A percentile compares a stretch with the other conserved stretches of the same genome.
These are phyloP conservation scores for Narcine bancroftii DNA, from an alignment of 2,113 vertebrate species.

Conservation along the genomic window DNA sequence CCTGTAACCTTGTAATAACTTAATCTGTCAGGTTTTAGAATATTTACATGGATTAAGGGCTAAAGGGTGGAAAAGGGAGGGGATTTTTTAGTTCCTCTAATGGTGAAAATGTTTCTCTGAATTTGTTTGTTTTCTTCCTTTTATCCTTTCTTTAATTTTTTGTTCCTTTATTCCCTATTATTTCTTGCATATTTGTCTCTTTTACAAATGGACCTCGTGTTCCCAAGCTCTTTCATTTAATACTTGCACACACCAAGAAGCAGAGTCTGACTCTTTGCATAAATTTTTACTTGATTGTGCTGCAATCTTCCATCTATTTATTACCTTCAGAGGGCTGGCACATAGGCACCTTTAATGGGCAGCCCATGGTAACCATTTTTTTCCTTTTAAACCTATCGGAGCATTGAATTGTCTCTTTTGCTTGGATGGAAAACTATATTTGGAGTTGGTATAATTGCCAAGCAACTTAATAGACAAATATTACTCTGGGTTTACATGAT, in stretches of 20 bases:
- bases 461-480: background rate
- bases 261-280: background rate
- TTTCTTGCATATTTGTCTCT: background rate
- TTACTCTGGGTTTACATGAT: background rate
- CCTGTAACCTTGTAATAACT: background rate
- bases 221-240: background rate
- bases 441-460: background rate
- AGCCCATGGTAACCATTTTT: background rate
- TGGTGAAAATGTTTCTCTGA: background rate
- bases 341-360: background rate
- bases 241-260: background rate
- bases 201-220: background rate
- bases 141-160: background rate
- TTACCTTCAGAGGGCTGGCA: background rate
- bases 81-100: background rate
- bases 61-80: background rate
- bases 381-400: background rate
- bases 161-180: background rate
- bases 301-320: background rate
- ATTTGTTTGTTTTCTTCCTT: background rate
- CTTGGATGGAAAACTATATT: background rate
- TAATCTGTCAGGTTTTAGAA: background rate
- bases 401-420: background rate
- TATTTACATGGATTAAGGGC: background rate
- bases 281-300: background rate